Evolutionary conservation across 1,140 invertebrate species (phyloP), one percentile per base, ranked within the genome.

Genomic region (Drosophila asahinai): DNA sequence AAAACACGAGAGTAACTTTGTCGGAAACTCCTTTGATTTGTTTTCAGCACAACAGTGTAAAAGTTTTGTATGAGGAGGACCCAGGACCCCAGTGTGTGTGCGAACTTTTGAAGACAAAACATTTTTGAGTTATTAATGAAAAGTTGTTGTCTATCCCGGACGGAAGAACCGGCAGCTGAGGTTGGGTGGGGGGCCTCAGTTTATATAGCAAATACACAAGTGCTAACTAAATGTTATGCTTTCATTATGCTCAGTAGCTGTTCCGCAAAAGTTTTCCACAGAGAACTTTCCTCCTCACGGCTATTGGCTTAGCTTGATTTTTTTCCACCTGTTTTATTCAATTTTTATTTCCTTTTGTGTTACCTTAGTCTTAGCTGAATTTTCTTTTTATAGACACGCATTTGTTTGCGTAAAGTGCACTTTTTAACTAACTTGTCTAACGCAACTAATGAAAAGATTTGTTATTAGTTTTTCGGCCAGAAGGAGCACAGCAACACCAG

Each of bases 361-460:
- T 38, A 45, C 15, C 14, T 11, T 22, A 5, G 2, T 27, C 30
- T 61, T 47, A 38, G 63, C 27, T 59, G 38, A 43, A 70, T 48
- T 42, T 51, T 17, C 27, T 58, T 62, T 54, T 55, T 63, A 63
- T 51, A 60, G 70, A 77, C 57, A 80, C 52, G 61, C 73, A 87
- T 87, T 89, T 89, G 81, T 87, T 87, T 81, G 81, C 68, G 55
- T 42, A 68, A 79, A 87, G 84, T 89, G 86, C 84, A 89, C 73
- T 87, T 89, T 83, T 90, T 90, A 89, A 89, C 86, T 84, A 89
- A 84, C 86, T 90, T 89, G 84, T 89, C 84, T 89, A 89, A 89
- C 59, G 84, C 78, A 89, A 90, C 84, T 89, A 89, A 89, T 89
- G 84, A 89, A 89, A 89, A 84, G 86, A 90, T 90, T 89, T 89